Evolutionary conservation across 2,113 vertebrate genomes (phyloP), one percentile per base, ranked within the genome.

Genomic region (Spermophilus dauricus): DNA sequence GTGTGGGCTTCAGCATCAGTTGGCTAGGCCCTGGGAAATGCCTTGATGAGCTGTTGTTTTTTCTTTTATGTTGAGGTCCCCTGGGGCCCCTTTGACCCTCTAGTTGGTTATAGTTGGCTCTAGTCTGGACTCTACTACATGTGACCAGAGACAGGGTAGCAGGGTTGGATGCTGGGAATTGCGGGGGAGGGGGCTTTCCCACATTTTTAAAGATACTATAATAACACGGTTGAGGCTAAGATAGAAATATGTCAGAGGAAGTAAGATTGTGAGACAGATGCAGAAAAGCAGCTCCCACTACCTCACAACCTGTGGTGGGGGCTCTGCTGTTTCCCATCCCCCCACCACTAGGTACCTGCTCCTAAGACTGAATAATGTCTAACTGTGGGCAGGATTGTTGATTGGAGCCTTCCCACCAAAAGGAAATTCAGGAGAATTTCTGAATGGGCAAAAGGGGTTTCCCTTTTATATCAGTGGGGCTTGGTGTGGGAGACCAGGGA

Each of bases 61-160:
- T 72, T 45, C 84, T 97, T 95, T 95, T 42, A 97, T 96, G 92
- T 81, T 67, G 83, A 86, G 61, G 45, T 86, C 94, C 56, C 96
- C 39, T 45, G 76, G 51, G 82, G 22, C 11, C 8, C 80, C 22
- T 76, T 94, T 61, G 80, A 87, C 84, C 72, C 70, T 78, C n/a
- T 32, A 72, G 58, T 76, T 85, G 70, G 75, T 91, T 69, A 51
- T 10, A 37, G n/a, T 90, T 69, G 83, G 61, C 90, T 94, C 34
- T n/a, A 87, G 86, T 20, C 42, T 83, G 34, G 83, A 82, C 61
- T 92, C 48, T 67, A 70, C 89, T 48, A 58, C 45, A 12, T 76
- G 94, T 37, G 75, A 89, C 63, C 80, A 92, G 48, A 94, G 96
- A 32, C 78, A 39, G 61, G 28, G 30, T 2, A 63, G 61, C n/a